A percentile compares a stretch with the other conserved stretches of the same genome.
Evolutionary conservation across 53 echinoderm and acorn worm species (phyloP).

Genomic region (Apostichopus leukothele): DNA sequence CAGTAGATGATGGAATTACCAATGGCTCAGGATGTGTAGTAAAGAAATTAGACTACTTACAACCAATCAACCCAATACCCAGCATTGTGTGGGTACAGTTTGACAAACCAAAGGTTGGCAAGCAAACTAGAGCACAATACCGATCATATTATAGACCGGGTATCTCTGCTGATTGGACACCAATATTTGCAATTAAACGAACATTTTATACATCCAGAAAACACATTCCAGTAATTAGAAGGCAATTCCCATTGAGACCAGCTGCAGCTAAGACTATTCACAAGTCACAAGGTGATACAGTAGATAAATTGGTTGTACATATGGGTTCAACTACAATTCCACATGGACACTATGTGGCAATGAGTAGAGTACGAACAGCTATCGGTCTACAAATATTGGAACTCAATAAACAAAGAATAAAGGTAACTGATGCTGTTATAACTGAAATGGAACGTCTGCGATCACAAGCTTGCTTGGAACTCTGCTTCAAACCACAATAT

Average conservation of each 20-base stretch:
- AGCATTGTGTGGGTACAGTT: slow-evolving; percentile 45
- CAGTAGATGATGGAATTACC: slow-evolving; percentile 57
- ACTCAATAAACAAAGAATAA: slow-evolving; percentile 46
- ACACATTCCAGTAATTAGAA: slow-evolving; percentile 35
- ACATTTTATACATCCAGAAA: neutral
- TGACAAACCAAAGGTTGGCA: slow-evolving; percentile 34
- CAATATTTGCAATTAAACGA: slow-evolving; percentile 49
- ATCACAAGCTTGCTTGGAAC: neutral
- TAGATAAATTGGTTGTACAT: slow-evolving; percentile 52
- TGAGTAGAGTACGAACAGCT: slow-evolving; percentile 40
- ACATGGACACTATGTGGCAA: slow-evolving; percentile 59
- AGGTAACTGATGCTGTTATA: slow-evolving; percentile 3
- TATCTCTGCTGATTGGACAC: slow-evolving; percentile 42
- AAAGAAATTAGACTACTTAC: slow-evolving; percentile 32
- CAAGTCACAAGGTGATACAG: slow-evolving; percentile 64
- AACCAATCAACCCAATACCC: neutral
- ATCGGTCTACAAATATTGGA: slow-evolving; percentile 40
- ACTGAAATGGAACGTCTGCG: slow-evolving; percentile 44
- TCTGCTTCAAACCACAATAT: slow-evolving; percentile 50
- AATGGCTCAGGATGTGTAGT: slow-evolving; percentile 54
- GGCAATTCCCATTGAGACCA: slow-evolving; percentile 59
- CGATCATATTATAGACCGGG: slow-evolving; percentile 8
- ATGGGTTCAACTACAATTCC: slow-evolving; percentile 43
- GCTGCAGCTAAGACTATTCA: slow-evolving; percentile 58
- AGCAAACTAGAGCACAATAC: slow-evolving; percentile 21